Evolutionary conservation across 2,113 vertebrate genomes (phyloP).

Genomic region (Ceyx cyanopectus): DNA sequence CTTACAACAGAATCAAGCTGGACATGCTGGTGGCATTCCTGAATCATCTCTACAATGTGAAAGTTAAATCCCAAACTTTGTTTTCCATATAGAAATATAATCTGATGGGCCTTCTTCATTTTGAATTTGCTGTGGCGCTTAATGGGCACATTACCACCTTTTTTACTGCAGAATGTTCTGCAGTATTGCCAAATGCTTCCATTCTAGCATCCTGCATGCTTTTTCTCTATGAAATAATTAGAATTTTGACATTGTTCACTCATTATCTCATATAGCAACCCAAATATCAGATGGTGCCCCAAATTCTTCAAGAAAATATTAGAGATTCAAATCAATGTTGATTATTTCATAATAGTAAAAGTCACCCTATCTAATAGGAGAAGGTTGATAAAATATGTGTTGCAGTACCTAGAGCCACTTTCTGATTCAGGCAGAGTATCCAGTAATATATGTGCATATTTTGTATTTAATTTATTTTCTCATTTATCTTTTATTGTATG

Average conservation of each 20-base stretch:
- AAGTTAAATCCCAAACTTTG: neutral
- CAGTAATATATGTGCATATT: neutral
- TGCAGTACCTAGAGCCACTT: neutral
- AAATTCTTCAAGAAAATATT: neutral
- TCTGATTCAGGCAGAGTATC: neutral
- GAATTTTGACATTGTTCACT: neutral
- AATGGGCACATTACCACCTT: neutral
- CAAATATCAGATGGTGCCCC: neutral
- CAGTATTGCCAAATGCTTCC: neutral
- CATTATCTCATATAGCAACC: neutral
- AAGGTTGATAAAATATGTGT: neutral
- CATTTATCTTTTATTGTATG: neutral
- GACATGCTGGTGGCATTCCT: neutral
- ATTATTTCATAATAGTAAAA: neutral
- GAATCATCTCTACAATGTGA: neutral
- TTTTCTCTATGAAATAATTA: neutral
- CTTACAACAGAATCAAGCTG: neutral
- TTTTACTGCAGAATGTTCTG: neutral
- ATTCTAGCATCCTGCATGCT: neutral
- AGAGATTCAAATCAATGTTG: neutral
- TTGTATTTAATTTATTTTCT: neutral
- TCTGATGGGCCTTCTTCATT: neutral
- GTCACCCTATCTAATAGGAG: neutral
- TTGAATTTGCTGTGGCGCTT: neutral
- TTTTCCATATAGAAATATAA: neutral